Evolutionary conservation across 2,113 vertebrate species (phyloP), one percentile per base, ranked within the genome.

Genomic region (Nothobranchius furzeri): DNA sequence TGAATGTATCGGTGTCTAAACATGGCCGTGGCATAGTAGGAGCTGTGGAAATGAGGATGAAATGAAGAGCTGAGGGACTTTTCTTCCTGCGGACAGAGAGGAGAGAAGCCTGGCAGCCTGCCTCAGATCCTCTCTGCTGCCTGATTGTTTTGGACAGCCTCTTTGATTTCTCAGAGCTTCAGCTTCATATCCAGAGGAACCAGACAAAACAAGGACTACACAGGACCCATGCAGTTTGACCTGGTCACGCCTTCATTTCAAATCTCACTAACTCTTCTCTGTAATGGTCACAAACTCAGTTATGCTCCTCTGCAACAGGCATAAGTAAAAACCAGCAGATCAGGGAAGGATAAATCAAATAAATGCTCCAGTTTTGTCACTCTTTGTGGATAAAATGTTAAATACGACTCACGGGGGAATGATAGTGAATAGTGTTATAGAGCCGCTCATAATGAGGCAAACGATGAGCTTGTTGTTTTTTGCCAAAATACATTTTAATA

Each of bases 141-240:
- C n/a, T 45, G 55, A 79, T 85, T 80, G 61, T 77, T 80, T 78
- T 75, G 45, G 49, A 25, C 60, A 73, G 55, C 83, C 62, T 73
- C 55, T 72, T 50, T 60, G 43, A 70, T 69, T 85, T 36, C 25
- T 75, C 50, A 52, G 36, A 40, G 49, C 37, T 51, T 60, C 2
- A 37, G 17, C 37, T 51, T 60, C 2, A 37, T 15, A 60, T 82
- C 50, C 53, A 10, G 14, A 42, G 24, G 1, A 76, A 66, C 15
- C 4, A 9, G 13, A 47, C 11, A 40, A 14, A 6, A 47, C 3
- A 51, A 64, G 47, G 66, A 57, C 3, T 15, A 75, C 17, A 24
- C 42, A 66, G 35, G 64, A 51, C 36, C 9, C 11, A 9, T 47
- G 9, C 36, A 30, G 45, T 77, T 58, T 68, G 62, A 57, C 56